Percentiles rank a stretch among this genome's conserved stretches.
phyloP scores from a whole-genome alignment of 2,113 vertebrate species.

The Chunga burmeisteri region DNA sequence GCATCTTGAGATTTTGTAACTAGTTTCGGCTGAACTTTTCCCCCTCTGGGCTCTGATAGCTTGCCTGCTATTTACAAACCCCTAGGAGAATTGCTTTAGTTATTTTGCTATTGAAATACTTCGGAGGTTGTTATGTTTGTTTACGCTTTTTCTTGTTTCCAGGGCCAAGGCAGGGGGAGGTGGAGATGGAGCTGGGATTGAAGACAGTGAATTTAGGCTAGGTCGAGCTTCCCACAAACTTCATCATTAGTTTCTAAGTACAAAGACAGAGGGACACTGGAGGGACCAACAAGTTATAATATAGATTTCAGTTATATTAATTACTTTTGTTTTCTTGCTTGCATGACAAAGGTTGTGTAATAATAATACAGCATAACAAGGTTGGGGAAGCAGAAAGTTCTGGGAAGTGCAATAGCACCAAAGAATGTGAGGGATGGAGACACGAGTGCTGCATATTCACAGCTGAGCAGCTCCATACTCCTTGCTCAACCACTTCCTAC shows the following conservation, averaged over 20 bases:
- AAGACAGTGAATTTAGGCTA: background rate
- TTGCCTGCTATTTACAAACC: slow-evolving; percentile 58
- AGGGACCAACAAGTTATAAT: background rate
- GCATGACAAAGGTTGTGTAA: background rate
- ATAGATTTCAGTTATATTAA: background rate
- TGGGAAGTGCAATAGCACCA: background rate
- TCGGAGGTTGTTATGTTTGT: slow-evolving; percentile 24
- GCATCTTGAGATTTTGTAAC: slow-evolving; percentile 47
- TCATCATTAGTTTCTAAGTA: background rate
- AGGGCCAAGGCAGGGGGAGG: background rate
- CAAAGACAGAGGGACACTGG: background rate
- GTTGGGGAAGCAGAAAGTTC: background rate
- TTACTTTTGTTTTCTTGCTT: background rate
- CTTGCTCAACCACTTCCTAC: background rate
- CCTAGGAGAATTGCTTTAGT: slow-evolving; percentile 24
- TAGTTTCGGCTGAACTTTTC: slow-evolving; percentile 59
- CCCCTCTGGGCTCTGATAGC: slow-evolving; percentile 48
- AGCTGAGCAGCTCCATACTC: background rate
- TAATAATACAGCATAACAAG: background rate
- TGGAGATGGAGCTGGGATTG: background rate
- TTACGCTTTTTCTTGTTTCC: slow-evolving; percentile 1
- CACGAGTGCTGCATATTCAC: background rate
- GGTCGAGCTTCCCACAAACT: background rate
- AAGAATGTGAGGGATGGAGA: background rate
- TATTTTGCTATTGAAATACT: slow-evolving; percentile 66